Percentiles rank a stretch among this genome's conserved stretches.
Evolutionary conservation across 2,797 vertebrate species (phyloP).

Genomic region (Helarctos malayanus): DNA sequence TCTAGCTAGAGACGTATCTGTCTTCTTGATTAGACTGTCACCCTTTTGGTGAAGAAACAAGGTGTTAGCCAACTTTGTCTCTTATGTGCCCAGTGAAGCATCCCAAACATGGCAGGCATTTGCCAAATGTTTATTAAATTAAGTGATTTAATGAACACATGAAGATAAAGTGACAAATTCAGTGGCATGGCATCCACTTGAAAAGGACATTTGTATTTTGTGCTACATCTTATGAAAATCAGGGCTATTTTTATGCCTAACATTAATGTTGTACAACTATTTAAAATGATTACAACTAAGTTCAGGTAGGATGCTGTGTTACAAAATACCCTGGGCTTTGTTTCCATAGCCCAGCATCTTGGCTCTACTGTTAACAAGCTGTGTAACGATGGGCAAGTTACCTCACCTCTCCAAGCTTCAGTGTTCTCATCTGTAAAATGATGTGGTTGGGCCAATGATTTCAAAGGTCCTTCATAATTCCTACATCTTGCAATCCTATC

Average conservation of each 20-base stretch:
- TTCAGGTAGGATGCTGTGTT: neutral
- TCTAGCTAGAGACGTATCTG: neutral
- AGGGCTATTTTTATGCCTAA: neutral
- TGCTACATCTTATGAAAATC: neutral
- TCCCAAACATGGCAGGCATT: neutral
- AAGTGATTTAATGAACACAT: neutral
- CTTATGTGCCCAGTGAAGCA: neutral
- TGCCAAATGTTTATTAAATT: neutral
- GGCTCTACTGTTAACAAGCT: neutral
- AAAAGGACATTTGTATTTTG: neutral
- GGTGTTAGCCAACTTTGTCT: neutral
- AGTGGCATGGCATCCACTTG: neutral
- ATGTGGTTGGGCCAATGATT: neutral
- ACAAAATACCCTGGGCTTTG: neutral
- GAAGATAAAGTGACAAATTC: constrained; percentile 5
- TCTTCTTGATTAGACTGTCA: neutral
- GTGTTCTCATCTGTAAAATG: neutral
- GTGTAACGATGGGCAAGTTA: neutral
- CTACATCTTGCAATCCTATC: constrained; percentile 9
- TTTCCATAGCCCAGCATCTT: neutral
- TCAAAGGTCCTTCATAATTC: constrained; percentile 3
- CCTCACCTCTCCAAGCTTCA: neutral
- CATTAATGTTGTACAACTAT: neutral
- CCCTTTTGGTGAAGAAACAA: neutral
- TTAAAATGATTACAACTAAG: neutral